Conservation (phyloP, 2,797 vertebrate species). For the Chelon labrosus region DNA sequence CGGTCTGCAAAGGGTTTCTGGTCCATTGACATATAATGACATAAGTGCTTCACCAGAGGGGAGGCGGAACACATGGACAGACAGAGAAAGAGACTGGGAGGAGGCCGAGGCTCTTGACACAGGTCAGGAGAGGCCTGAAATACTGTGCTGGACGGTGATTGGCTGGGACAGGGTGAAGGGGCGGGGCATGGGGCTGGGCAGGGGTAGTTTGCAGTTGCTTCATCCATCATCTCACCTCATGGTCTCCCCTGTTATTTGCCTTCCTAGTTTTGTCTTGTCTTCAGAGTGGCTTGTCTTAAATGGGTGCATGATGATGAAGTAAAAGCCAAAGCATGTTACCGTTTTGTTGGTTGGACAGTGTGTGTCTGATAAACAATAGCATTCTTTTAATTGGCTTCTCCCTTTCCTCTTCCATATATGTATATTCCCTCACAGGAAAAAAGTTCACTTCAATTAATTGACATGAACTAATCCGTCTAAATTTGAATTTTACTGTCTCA, state of each 20-base stretch:
- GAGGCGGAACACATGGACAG: slow-evolving; percentile 80
- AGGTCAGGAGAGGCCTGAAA: slow-evolving; percentile 80
- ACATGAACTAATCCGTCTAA: slow-evolving; percentile 35
- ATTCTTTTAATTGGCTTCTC: slow-evolving; percentile 52
- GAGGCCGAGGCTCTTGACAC: slow-evolving; percentile 80
- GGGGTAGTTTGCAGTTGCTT: slow-evolving; percentile 60
- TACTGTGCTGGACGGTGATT: slow-evolving; percentile 64
- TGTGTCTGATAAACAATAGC: background rate
- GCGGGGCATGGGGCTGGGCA: slow-evolving; percentile 63
- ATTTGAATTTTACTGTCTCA: slow-evolving; percentile 48
- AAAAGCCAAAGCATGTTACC: slow-evolving; percentile 34
- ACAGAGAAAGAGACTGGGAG: slow-evolving; percentile 79
- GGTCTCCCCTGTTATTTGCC: slow-evolving; percentile 55
- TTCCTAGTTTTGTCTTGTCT: slow-evolving; percentile 40
- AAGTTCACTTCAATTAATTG: slow-evolving; percentile 10
- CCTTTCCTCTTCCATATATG: slow-evolving; percentile 37
- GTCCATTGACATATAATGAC: slow-evolving; percentile 84
- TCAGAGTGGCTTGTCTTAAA: slow-evolving; percentile 47
- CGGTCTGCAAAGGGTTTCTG: slow-evolving; percentile 79
- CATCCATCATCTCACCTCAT: slow-evolving; percentile 76
- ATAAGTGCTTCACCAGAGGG: slow-evolving; percentile 77
- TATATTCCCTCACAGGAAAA: slow-evolving; percentile 20
- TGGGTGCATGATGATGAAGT: slow-evolving; percentile 61
- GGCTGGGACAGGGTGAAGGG: slow-evolving; percentile 63
- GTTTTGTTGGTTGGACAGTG: slow-evolving; percentile 9